Conservation (phyloP, 2,888 invertebrate species). For the Epinotia demarniana region DNA sequence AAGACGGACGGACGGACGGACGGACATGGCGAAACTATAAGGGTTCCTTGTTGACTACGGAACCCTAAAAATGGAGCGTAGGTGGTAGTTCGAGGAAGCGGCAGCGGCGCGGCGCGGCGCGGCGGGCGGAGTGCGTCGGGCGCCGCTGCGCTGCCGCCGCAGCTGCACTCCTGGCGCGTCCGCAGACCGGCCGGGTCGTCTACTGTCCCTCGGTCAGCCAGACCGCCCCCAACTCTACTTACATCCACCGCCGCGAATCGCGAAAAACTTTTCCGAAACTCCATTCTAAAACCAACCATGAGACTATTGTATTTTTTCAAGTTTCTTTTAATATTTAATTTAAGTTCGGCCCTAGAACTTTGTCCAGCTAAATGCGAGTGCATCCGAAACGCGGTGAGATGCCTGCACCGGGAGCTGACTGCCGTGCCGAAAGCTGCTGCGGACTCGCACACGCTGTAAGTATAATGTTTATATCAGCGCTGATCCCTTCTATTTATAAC, state of each 20-base stretch:
- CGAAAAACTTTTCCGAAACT: slow-evolving; percentile 21
- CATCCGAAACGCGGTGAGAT: slow-evolving; percentile 63
- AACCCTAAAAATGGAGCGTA: not conserved
- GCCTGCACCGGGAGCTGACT: slow-evolving; percentile 66
- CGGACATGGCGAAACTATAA: no score
- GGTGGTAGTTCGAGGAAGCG: not conserved
- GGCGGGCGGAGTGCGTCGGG: slow-evolving; percentile 2
- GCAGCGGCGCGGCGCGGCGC: not conserved
- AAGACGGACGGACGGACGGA: no score
- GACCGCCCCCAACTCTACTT: not conserved
- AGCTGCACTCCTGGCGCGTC: slow-evolving; percentile 38
- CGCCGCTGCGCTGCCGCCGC: slow-evolving; percentile 12
- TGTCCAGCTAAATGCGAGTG: slow-evolving; percentile 73
- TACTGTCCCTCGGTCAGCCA: slow-evolving; percentile 5
- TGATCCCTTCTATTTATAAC: slow-evolving; percentile 54
- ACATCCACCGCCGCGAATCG: not conserved
- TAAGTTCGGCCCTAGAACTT: slow-evolving; percentile 54
- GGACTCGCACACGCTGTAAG: slow-evolving; percentile 74
- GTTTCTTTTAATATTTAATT: slow-evolving; percentile 60
- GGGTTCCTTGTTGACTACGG: no score
- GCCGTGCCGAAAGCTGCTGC: slow-evolving; percentile 63
- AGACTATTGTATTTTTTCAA: slow-evolving; percentile 54
- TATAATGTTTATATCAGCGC: slow-evolving; percentile 53
- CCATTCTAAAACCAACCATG: slow-evolving; percentile 52
- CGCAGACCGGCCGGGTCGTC: slow-evolving; percentile 37